A percentile compares a stretch with the other conserved stretches of the same genome.
Conservation (phyloP, 2,113 vertebrate genomes). For the Oreochromis spilurus region DNA sequence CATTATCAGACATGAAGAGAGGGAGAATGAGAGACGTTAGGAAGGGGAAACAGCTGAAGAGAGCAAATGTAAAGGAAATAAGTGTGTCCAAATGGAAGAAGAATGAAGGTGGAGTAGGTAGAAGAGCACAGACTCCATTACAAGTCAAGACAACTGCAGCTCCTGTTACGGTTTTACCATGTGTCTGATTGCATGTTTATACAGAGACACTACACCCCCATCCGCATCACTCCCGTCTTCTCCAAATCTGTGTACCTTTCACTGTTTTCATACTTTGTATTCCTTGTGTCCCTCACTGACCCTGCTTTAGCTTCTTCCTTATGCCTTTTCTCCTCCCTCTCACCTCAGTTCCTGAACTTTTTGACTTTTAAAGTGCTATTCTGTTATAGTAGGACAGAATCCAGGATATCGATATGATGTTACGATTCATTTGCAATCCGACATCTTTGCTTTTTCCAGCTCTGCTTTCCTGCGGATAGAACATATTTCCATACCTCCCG, state of each 20-base stretch:
- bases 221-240: neutral
- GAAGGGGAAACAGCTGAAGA: neutral
- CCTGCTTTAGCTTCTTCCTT: neutral
- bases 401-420: conserved; percentile 24
- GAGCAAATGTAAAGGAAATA: neutral
- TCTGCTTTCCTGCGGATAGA: neutral
- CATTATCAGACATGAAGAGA: neutral
- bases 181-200: conserved; percentile 35
- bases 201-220: neutral
- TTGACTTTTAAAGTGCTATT: neutral
- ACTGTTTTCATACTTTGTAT: neutral
- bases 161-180: conserved; percentile 15
- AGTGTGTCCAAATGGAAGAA: neutral
- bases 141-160: conserved; percentile 19
- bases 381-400: neutral
- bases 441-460: conserved; percentile 18
- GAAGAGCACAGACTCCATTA: conserved; percentile 10
- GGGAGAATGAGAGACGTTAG: neutral
- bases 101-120: neutral
- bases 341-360: neutral
- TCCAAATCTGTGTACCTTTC: conserved; percentile 3
- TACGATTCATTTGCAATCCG: conserved; percentile 29
- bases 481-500: conserved; percentile 28
- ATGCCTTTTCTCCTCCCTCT: neutral
- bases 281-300: neutral